Base-by-base conservation (phyloP, 2,888 invertebrate genomes). In the Neoitamus cyanurus region DNA sequence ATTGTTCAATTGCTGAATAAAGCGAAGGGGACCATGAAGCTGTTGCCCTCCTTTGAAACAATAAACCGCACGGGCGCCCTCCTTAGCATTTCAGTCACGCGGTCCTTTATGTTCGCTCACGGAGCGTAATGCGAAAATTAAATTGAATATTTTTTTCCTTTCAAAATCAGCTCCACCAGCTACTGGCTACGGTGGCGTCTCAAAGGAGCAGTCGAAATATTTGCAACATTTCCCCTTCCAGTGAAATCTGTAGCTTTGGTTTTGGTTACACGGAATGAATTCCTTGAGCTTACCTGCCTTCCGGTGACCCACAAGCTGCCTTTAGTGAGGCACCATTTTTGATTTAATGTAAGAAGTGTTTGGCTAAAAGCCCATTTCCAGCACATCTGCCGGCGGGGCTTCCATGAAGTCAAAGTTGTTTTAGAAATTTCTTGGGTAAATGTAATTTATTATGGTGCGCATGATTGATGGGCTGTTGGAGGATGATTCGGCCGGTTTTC, bases 101-200 rank as follows among this genome's bases (percentile, higher is more conserved):
- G 58, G 58, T 58, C 2, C 58, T 58, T 58, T 58, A 58, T 58
- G 58, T 58, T 58, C 58, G 25, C 58, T 58, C 58, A 58, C 25
- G 58, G 58, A 58, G 58, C 58, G 58, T 58, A 58, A 58, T 58
- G 58, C 58, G 58, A 25, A 58, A 58, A 58, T 58, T 58, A 58
- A 58, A 58, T 58, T 58, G 58, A 58, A 58, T 25, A 7, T 58
- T 58, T 58, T 7, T 58, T 58, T 58, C 58, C 58, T 20, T 58
- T 25, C 58, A 58, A 58, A 58, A 58, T 58, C 58, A 15, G 15
- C 58, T 58, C 9, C n/a, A n/a, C 48, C 48, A 48, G 20, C 58
- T 25, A 1, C 25, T 15, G 25, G 20, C 20, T 20, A 2, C 7
- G 58, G 58, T 48, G 58, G 20, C 7, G 15, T 20, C 15, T 25